Evolutionary conservation across 2,797 vertebrate species (phyloP).

Genomic region (Tokudaia muenninki): DNA sequence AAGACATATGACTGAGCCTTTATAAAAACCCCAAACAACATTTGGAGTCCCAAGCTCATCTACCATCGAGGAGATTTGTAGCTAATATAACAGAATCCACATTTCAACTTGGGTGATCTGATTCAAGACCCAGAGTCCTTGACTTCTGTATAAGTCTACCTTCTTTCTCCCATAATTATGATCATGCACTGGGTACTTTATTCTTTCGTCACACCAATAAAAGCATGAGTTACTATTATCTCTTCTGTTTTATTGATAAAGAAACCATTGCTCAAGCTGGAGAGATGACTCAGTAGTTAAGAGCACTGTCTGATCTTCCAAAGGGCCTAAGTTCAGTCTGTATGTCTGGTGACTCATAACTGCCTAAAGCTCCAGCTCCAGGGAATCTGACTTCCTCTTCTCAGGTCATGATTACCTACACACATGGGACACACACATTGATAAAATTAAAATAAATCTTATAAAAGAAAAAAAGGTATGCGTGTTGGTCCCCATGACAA

Average conservation of each 20-base stretch:
- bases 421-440: neutral
- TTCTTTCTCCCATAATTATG: slow-evolving; percentile 6
- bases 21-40: neutral
- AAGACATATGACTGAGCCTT: neutral
- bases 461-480: neutral
- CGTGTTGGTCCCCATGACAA: neutral
- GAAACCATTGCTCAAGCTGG: neutral
- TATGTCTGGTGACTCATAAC: neutral
- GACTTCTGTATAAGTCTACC: neutral
- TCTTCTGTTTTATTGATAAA: slow-evolving; percentile 10
- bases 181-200: neutral
- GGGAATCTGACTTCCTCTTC: neutral
- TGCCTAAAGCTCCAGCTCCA: neutral
- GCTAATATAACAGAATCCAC: neutral
- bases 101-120: neutral
- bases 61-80: neutral
- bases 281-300: neutral
- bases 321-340: neutral
- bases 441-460: neutral
- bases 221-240: neutral
- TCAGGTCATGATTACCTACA: neutral
- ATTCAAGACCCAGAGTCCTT: neutral
- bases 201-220: neutral
- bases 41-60: neutral
- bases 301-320: neutral